Evolutionary conservation across 2,888 invertebrate genomes (phyloP), one percentile per base, ranked within the genome.

Genomic region (Microplitis manilae): DNA sequence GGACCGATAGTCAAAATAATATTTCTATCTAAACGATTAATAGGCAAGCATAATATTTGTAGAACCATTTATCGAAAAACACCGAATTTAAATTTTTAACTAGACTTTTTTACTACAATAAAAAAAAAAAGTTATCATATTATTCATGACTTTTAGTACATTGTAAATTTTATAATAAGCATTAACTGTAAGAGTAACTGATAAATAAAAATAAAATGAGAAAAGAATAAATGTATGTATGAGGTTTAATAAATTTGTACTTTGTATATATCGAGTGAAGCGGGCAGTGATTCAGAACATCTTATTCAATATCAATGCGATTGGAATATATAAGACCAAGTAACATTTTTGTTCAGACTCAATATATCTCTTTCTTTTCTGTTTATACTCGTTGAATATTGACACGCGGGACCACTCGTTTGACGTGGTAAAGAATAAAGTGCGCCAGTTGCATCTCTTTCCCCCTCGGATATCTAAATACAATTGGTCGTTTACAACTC

Each of bases 401-500:
- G 77, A 74, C 73, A 69, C 65, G 73, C 73, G 73, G 73, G 73
- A 30, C 62, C 73, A 69, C 73, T 50, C 50, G 50, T 77, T 70
- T 77, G 77, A 77, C 73, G 65, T 77, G 73, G 65, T 62, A 72
- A 72, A 74, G 65, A 40, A 75, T 75, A 75, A 73, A 77, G 73
- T 69, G 69, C 59, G 60, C 59, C 69, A 13, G 72, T 41, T 65
- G 20, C 41, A 6, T 30, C 13, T 40, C 30, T 30, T 30, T 17
- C 30, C 20, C 62, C 71, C 73, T 59, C 20, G 50, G 76, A 79
- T 75, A 82, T 83, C 81, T 80, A 80, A 82, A 82, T 83, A 83
- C 83, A 82, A 82, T 82, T 79, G 83, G 81, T 83, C 81, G 81
- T 82, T 82, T 82, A 80, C 78, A 77, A 79, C 80, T 77, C 77